Evolutionary conservation across 2,797 vertebrate species (phyloP), one percentile per base, ranked within the genome.

Genomic region (Myiotriccus ornatus): DNA sequence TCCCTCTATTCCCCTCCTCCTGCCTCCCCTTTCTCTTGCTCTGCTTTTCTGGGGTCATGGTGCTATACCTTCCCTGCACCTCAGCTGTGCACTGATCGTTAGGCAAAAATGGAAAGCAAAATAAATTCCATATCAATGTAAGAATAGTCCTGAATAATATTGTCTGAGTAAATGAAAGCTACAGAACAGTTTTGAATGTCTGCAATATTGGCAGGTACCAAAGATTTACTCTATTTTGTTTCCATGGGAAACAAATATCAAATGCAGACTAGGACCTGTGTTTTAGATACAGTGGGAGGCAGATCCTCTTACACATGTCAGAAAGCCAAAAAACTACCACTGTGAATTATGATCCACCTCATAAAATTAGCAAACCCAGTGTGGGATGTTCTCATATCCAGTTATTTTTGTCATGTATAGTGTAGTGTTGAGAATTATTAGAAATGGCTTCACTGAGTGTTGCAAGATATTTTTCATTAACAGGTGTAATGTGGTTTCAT

Each of bases 71-170:
- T 74, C 24, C 69, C 67, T 56, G 63, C 23, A 78, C 56, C 50
- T 94, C 59, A 55, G 49, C 19, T 0, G 0, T 84, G 50, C 65
- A 70, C 52, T 55, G 55, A 69, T 82, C 19, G 1, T 35, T 60
- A 75, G 57, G 69, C 84, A 96, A 95, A 96, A 93, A 86, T 13
- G 39, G 21, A 53, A 89, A 37, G 64, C 35, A 55, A 70, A 93
- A 43, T 10, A 71, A 84, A 75, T 81, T 11, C 27, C 52, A 2
- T 64, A 41, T 30, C 24, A 68, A n/a, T 7, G 6, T 37, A 50
- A 69, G 52, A 83, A 28, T 50, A 35, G 34, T 76, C 35, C 19
- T 64, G 24, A 44, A 35, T 64, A 69, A 43, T 53, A 50, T 52
- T 70, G 46, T 69, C 63, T 77, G 55, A 55, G 21, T 56, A 84